These are phyloP conservation scores for Colossoma macropomum DNA, from an alignment of 2,113 vertebrate species.

Conservation along the genomic window DNA sequence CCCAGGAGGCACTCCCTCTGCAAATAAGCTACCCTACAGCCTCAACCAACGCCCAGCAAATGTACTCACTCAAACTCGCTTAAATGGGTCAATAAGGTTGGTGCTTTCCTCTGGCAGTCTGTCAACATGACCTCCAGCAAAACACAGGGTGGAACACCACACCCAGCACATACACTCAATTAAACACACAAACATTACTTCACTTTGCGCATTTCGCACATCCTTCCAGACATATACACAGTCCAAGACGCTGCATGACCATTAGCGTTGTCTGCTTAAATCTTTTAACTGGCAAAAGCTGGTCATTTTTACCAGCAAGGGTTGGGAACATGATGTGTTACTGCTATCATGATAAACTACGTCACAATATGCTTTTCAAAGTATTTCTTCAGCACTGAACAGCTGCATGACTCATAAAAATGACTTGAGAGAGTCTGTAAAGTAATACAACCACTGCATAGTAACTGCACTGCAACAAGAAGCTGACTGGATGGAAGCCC, in stretches of 20 bases:
- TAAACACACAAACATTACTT: conserved; percentile 40
- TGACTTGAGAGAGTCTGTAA: no score
- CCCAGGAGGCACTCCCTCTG: conserved; percentile 59
- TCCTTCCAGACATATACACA: background rate
- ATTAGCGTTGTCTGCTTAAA: no score
- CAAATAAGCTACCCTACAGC: conserved; percentile 61
- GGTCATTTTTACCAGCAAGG: no score
- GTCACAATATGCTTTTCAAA: no score
- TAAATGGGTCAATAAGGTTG: conserved; percentile 42
- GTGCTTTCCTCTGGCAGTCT: conserved; percentile 53
- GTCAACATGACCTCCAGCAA: conserved; percentile 70
- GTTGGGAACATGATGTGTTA: no score
- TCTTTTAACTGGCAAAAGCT: no score
- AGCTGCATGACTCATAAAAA: no score
- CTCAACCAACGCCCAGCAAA: conserved; percentile 50
- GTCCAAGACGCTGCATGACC: background rate
- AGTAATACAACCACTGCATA: no score
- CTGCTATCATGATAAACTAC: no score
- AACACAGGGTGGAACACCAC: conserved; percentile 47
- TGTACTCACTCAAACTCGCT: conserved; percentile 15
- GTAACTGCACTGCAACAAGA: no score
- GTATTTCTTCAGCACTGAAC: no score
- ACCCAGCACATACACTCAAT: conserved; percentile 46
- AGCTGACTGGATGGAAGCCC: no score
- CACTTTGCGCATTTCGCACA: background rate